phyloP scores from a whole-genome alignment of 2,797 vertebrate species.

The Parambassis ranga region DNA sequence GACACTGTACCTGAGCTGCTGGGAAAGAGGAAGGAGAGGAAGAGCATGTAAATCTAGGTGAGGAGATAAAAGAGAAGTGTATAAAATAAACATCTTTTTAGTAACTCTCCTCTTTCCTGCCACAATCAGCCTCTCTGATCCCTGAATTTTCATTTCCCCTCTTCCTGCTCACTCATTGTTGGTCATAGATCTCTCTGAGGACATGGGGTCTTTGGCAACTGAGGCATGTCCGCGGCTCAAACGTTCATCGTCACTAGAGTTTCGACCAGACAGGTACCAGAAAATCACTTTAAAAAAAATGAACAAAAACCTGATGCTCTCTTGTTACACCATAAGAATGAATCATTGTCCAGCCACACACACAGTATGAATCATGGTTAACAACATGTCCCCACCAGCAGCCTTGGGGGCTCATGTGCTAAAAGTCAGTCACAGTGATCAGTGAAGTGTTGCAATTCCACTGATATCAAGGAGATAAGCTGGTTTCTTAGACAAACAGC shows the following conservation, averaged over 20 bases:
- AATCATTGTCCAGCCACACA: slow-evolving; percentile 56
- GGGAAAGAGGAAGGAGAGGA: slow-evolving; percentile 24
- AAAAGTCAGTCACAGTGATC: slow-evolving; percentile 52
- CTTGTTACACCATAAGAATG: slow-evolving; percentile 61
- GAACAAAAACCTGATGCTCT: slow-evolving; percentile 53
- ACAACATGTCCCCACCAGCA: slow-evolving; percentile 49
- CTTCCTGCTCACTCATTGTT: slow-evolving; percentile 66
- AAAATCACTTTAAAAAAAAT: slow-evolving; percentile 70
- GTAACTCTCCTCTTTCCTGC: neutral
- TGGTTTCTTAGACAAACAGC: slow-evolving; percentile 69
- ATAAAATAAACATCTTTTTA: neutral
- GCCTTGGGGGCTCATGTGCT: slow-evolving; percentile 36
- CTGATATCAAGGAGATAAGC: slow-evolving; percentile 61
- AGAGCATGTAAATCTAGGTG: slow-evolving; percentile 3
- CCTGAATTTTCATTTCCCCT: slow-evolving; percentile 64
- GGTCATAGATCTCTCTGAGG: slow-evolving; percentile 70
- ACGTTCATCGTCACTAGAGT: slow-evolving; percentile 63
- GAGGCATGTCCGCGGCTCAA: slow-evolving; percentile 68
- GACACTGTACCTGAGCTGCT: slow-evolving; percentile 52
- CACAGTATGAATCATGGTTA: slow-evolving; percentile 56
- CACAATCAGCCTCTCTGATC: slow-evolving; percentile 44
- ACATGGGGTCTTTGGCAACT: slow-evolving; percentile 68
- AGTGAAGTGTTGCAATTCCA: slow-evolving; percentile 51
- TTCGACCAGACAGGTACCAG: slow-evolving; percentile 44
- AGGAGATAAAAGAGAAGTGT: slow-evolving; percentile 12